phyloP scores from a whole-genome alignment of 2,797 vertebrate species.

The Petrocephalus schoutedeni region DNA sequence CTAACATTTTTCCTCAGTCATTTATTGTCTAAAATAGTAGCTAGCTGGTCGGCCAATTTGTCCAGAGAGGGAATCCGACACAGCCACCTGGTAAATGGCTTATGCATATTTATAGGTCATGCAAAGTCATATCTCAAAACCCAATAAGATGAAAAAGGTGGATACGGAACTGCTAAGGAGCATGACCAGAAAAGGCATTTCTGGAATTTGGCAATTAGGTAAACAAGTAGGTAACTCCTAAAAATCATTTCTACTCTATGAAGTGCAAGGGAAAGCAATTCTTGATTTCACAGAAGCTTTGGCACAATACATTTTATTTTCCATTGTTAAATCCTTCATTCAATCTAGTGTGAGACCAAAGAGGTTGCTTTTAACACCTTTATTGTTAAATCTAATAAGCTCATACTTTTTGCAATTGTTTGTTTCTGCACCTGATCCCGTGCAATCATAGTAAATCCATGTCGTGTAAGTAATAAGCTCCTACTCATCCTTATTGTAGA shows the following conservation, averaged over 20 bases:
- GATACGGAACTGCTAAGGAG: not conserved
- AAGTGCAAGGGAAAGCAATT: not conserved
- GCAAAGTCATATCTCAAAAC: conserved; percentile 1
- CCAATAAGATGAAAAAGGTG: not conserved
- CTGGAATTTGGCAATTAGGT: not conserved
- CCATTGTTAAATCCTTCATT: not conserved
- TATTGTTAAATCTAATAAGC: not conserved
- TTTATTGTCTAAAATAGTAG: not conserved
- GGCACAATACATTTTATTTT: not conserved
- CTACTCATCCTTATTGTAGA: conserved; percentile 50
- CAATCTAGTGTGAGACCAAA: not conserved
- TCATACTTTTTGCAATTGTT: conserved; percentile 18
- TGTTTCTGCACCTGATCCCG: conserved; percentile 24
- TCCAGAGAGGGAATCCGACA: not conserved
- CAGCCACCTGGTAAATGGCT: conserved; percentile 7
- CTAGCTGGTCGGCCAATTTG: not conserved
- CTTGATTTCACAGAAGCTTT: not conserved
- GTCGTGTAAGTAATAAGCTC: conserved; percentile 40
- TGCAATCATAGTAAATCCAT: conserved; percentile 40
- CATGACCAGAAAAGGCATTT: not conserved
- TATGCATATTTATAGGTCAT: conserved; percentile 8
- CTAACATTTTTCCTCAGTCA: conserved; percentile 2
- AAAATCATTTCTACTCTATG: not conserved
- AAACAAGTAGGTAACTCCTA: not conserved
- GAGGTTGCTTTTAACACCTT: not conserved